Conservation (phyloP, 2,113 vertebrate species). For the Tenrec ecaudatus region DNA sequence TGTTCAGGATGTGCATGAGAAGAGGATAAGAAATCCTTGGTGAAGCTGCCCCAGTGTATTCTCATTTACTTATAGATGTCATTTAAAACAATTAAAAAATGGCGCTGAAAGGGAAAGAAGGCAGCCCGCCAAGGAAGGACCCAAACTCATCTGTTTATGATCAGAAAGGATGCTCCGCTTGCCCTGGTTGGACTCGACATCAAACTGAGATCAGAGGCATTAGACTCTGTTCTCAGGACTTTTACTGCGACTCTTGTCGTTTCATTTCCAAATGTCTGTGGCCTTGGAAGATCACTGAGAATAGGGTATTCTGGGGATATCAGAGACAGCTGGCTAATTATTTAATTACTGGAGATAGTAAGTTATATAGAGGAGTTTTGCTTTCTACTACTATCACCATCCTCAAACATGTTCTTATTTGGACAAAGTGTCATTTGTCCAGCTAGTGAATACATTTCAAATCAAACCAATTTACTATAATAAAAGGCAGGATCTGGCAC, state of each 20-base stretch:
- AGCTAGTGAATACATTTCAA: slow-evolving; percentile 69
- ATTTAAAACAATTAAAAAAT: slow-evolving; percentile 26
- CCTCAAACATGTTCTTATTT: slow-evolving; percentile 45
- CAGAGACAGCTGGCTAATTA: not conserved
- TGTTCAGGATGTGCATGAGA: slow-evolving; percentile 40
- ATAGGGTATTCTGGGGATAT: not conserved
- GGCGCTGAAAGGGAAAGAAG: slow-evolving; percentile 58
- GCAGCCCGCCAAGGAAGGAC: slow-evolving; percentile 35
- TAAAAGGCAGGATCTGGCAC: slow-evolving; percentile 70
- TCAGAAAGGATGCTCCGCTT: slow-evolving; percentile 30
- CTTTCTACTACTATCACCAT: slow-evolving; percentile 17
- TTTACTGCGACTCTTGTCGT: not conserved
- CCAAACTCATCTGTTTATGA: slow-evolving; percentile 63
- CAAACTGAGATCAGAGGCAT: not conserved
- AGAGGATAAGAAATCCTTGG: not conserved
- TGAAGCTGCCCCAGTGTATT: slow-evolving; percentile 55
- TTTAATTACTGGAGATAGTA: not conserved
- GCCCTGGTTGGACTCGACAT: not conserved
- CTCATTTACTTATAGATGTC: slow-evolving; percentile 55
- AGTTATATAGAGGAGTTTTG: slow-evolving; percentile 1
- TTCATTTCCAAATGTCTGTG: not conserved
- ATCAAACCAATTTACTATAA: slow-evolving; percentile 63
- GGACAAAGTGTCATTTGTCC: slow-evolving; percentile 69
- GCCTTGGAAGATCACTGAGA: slow-evolving; percentile 1
- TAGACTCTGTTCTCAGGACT: not conserved